A percentile compares a stretch with the other conserved stretches of the same genome.
Evolutionary conservation across 2,888 invertebrate species (phyloP).

Genomic region (Drosophila greeni): DNA sequence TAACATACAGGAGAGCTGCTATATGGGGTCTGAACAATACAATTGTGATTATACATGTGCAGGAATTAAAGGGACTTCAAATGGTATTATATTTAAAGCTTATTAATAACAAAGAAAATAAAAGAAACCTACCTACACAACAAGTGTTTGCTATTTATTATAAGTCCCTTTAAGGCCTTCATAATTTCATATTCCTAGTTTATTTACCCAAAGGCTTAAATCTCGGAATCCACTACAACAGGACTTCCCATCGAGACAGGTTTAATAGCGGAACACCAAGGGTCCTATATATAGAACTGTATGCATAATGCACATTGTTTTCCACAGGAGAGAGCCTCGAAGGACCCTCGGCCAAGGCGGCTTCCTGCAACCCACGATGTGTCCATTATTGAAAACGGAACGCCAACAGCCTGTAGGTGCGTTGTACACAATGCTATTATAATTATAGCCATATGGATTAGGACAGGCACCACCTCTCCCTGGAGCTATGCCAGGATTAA

Average conservation of each 20-base stretch:
- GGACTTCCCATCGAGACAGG: not conserved
- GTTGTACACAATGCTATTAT: slow-evolving; percentile 36
- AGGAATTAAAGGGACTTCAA: not conserved
- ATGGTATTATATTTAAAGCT: not conserved
- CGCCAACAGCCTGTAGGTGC: slow-evolving; percentile 37
- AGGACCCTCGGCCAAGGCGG: slow-evolving; percentile 11
- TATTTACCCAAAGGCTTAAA: slow-evolving; percentile 5
- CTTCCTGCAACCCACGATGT: slow-evolving; percentile 12
- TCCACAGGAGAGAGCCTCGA: slow-evolving; percentile 24
- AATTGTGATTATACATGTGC: not conserved
- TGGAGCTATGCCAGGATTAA: slow-evolving; percentile 9
- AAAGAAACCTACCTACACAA: not conserved
- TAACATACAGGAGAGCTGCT: slow-evolving; percentile 1
- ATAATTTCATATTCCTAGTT: not conserved
- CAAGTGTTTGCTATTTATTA: not conserved
- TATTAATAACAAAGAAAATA: too few species aligned
- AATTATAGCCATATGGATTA: slow-evolving; percentile 37
- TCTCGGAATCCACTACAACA: not conserved
- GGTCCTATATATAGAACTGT: slow-evolving; percentile 26
- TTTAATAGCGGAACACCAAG: slow-evolving; percentile 11
- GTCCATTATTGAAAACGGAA: slow-evolving; percentile 28
- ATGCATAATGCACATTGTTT: slow-evolving; percentile 38
- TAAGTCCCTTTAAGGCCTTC: rapidly evolving
- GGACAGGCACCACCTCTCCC: slow-evolving; percentile 5
- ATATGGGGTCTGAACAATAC: not conserved